Evolutionary conservation across 2,888 invertebrate genomes (phyloP).

Genomic region (Zonitis immaculata): DNA sequence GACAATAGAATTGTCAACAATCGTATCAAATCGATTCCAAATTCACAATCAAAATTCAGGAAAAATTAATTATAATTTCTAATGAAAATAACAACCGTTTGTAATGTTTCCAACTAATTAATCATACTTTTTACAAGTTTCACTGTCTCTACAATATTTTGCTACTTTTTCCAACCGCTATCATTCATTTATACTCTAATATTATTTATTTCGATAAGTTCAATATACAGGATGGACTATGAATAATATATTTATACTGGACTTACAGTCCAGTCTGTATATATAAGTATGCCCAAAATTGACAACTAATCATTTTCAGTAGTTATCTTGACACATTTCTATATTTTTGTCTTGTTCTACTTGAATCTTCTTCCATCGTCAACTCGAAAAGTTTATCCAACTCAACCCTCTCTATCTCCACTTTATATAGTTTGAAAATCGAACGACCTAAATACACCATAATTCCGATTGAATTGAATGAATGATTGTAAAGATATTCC

Average conservation of each 20-base stretch:
- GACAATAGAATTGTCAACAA: background rate
- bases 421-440: background rate
- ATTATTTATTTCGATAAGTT: too few species aligned
- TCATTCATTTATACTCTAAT: too few species aligned
- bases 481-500: slow-evolving; percentile 9
- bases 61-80: background rate
- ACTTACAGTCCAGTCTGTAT: too few species aligned
- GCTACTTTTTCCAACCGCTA: background rate
- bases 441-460: slow-evolving; percentile 1
- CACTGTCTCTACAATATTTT: slow-evolving; percentile 1
- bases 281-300: background rate
- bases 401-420: background rate
- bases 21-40: background rate
- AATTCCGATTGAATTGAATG: slow-evolving; percentile 12
- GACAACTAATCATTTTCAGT: background rate
- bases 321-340: background rate
- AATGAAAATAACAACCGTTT: background rate
- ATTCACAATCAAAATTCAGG: background rate
- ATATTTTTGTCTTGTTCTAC: background rate
- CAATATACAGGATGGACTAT: too few species aligned
- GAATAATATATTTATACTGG: too few species aligned
- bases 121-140: slow-evolving; percentile 4
- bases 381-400: background rate
- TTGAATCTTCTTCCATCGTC: background rate
- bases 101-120: background rate